These are phyloP conservation scores for Eptatretus burgeri DNA, from an alignment of 2,113 vertebrate genomes.

Conservation along the genomic window DNA sequence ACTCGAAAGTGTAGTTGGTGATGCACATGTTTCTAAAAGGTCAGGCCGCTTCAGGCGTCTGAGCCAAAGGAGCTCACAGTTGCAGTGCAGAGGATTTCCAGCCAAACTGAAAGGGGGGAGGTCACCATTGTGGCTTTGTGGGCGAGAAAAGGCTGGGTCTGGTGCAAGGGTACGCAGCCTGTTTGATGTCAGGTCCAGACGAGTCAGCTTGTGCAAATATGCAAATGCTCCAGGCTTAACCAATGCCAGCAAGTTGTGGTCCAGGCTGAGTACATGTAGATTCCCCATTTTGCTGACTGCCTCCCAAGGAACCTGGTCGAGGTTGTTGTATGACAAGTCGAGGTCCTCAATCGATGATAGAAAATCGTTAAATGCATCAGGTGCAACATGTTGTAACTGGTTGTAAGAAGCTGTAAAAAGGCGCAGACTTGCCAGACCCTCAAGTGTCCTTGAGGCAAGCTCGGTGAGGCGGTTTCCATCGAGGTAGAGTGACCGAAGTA, in stretches of 20 bases:
- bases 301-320: slow-evolving; percentile 50
- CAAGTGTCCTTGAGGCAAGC: slow-evolving; percentile 40
- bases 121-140: slow-evolving; percentile 28
- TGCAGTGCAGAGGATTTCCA: slow-evolving; percentile 70
- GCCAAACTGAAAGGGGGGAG: slow-evolving; percentile 45
- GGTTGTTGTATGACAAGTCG: slow-evolving; percentile 68
- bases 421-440: slow-evolving; percentile 42
- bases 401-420: slow-evolving; percentile 78
- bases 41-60: slow-evolving; percentile 55
- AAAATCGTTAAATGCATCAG: slow-evolving; percentile 44
- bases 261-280: slow-evolving; percentile 51
- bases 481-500: slow-evolving; percentile 53
- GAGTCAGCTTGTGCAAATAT: slow-evolving; percentile 42
- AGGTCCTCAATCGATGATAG: slow-evolving; percentile 61
- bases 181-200: slow-evolving; percentile 70
- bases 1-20: slow-evolving; percentile 50
- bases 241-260: slow-evolving; percentile 68
- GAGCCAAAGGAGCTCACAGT: slow-evolving; percentile 78
- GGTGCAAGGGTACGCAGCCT: slow-evolving; percentile 60
- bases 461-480: slow-evolving; percentile 49
- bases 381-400: slow-evolving; percentile 43
- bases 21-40: slow-evolving; percentile 84
- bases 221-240: slow-evolving; percentile 48
- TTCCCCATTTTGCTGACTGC: slow-evolving; percentile 56
- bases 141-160: slow-evolving; percentile 35